Evolutionary conservation across 1,140 invertebrate genomes (phyloP).

Genomic region (Cyrtorhinus lividipennis): DNA sequence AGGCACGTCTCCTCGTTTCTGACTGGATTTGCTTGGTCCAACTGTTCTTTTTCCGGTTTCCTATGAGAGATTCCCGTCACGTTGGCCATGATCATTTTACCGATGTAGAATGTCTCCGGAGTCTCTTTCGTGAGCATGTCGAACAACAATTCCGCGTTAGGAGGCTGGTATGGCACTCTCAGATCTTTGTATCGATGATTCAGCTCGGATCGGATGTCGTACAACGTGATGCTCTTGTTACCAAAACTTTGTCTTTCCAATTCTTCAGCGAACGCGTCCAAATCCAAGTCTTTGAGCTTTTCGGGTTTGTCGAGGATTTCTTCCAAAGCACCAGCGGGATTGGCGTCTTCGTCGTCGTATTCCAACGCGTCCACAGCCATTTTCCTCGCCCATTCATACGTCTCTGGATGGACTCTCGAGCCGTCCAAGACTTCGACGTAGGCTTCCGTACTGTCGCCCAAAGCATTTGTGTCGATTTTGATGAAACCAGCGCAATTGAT

Average conservation of each 20-base stretch:
- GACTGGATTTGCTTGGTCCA: constrained; percentile 90
- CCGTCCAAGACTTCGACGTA: constrained; percentile 95
- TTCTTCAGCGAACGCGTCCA: constrained; percentile 97
- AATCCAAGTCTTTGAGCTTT: constrained; percentile 86
- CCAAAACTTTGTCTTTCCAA: constrained; percentile 86
- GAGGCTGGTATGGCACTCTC: constrained; percentile 59
- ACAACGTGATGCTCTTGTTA: constrained; percentile 92
- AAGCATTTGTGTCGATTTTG: constrained; percentile 89
- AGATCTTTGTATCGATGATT: constrained; percentile 93
- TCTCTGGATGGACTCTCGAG: constrained; percentile 95
- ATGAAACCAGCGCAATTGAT: constrained; percentile 99
- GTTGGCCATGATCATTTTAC: constrained; percentile 65
- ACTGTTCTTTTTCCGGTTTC: constrained; percentile 80
- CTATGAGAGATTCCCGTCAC: constrained; percentile 64
- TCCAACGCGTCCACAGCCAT: constrained; percentile 99
- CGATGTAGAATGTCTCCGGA: constrained; percentile 87
- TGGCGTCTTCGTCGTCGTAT: constrained; percentile 86
- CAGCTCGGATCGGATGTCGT: constrained; percentile 92
- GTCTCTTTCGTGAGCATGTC: constrained; percentile 94
- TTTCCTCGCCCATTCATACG: constrained; percentile 98
- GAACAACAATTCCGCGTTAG: constrained; percentile 76
- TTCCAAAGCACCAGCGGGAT: constrained; percentile 90
- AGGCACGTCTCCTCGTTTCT: constrained; percentile 83
- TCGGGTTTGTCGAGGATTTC: constrained; percentile 95
- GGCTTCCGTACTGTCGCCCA: constrained; percentile 82